Base-by-base conservation (phyloP, 2,797 vertebrate species). In the Synaphobranchus kaupii region DNA sequence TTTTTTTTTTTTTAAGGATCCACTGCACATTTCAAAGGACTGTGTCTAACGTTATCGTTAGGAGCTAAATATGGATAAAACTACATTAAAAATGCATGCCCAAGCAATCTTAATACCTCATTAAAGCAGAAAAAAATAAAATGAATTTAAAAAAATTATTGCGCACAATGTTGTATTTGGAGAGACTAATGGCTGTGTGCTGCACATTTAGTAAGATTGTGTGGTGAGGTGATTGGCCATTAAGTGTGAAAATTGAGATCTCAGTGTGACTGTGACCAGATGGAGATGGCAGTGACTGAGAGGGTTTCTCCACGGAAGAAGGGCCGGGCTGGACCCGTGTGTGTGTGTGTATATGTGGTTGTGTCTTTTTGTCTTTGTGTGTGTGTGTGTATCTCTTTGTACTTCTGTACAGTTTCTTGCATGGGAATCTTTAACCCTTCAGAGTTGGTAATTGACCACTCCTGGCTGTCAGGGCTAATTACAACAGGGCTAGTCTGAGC, bases 211-310 rank as follows among this genome's bases (percentile, higher is more conserved):
- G 90, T 85, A 88, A 91, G 88, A 89, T 89, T 87, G 84, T 12
- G 88, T 50, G 85, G 87, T 76, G 93, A n/a, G n/a, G n/a, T n/a
- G n/a, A n/a, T n/a, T n/a, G 92, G 90, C 93, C 92, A 92, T 95
- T 95, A 95, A 92, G 86, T 90, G 86, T 13, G 34, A 52, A 87
- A 85, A 86, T 54, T 25, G 86, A 71, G 31, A 22, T 56, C 31
- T 84, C n/a, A 39, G 54, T 2, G 48, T 84, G 90, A 91, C 89
- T 86, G 68, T 54, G 88, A 81, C 81, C 90, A 93, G 92, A 92
- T 92, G 91, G 68, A 48, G 88, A 83, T 84, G 93, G 92, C 93
- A 92, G 58, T 93, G 93, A 94, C 87, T 50, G 89, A 94, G 91
- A 89, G 90, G 73, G 85, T 39, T 60, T 87, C 82, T 88, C 90